Percentiles rank a stretch among this genome's conserved stretches.
These are phyloP conservation scores for Panthera uncia DNA, from an alignment of 2,113 vertebrate genomes.

Conservation along the genomic window DNA sequence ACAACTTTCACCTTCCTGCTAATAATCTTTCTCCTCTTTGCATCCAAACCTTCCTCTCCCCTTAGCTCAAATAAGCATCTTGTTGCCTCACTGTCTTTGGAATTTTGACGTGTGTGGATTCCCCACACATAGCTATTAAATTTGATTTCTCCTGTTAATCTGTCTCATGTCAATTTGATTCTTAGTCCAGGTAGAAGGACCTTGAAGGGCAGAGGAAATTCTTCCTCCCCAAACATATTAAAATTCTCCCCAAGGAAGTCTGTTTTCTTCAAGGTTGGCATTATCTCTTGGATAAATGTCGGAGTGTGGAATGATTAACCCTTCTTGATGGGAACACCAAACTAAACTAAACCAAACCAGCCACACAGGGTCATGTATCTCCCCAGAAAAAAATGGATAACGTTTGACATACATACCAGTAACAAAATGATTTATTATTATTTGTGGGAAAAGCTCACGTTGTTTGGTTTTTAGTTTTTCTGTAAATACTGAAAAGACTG, in stretches of 20 bases:
- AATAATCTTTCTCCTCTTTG: background rate
- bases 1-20: background rate
- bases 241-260: background rate
- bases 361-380: background rate
- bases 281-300: background rate
- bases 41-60: background rate
- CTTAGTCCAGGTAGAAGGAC: background rate
- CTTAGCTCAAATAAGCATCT: background rate
- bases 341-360: background rate
- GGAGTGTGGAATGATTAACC: background rate
- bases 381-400: background rate
- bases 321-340: background rate
- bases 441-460: background rate
- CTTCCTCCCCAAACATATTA: background rate
- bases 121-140: background rate
- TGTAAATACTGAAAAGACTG: background rate
- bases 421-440: background rate
- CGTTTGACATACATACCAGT: background rate
- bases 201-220: background rate
- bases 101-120: background rate
- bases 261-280: background rate
- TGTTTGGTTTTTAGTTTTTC: background rate
- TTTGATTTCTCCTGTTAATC: background rate
- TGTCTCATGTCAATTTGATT: background rate
- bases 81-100: background rate